Evolutionary conservation across 2,797 vertebrate species (phyloP), one percentile per base, ranked within the genome.

Genomic region (Anas capensis): DNA sequence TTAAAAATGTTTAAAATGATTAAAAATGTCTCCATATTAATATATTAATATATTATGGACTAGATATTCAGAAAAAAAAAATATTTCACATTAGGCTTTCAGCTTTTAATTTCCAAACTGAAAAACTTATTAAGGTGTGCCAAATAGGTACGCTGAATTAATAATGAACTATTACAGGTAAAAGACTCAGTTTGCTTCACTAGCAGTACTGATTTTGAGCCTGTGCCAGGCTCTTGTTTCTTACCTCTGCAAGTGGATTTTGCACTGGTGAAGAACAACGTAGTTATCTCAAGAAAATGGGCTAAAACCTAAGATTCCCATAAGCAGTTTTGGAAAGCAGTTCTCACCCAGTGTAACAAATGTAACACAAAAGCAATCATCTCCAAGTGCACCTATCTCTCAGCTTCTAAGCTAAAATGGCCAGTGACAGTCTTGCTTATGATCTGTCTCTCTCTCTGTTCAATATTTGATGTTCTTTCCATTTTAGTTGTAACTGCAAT

Each of bases 381-480:
- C 66, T 86, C 44, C 2, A 10, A 93, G 54, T 21, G 51, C 82
- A 86, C 58, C 70, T 48, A 20, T 31, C 31, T 57, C 44, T 68
- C 89, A 72, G 31, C 62, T 82, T 93, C 81, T 70, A 80, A 88
- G 57, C 23, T 66, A 73, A 88, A 94, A 65, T 26, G 66, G 81
- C 49, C 78, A 84, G 46, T 51, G 58, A 83, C 0, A 0, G 42
- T 49, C 61, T 78, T 36, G 86, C 54, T 57, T 65, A 66, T 83
- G 44, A 81, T 90, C 53, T 64, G 24, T 38, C 53, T 44, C 18
- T 44, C 17, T 44, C 42, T 44, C 17, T 46, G 89, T 95, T 97
- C 93, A 97, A 96, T 97, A 96, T 97, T 97, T 97, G 33, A 97
- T 96, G 91, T 42, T 86, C 70, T 90, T 95, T 96, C 92, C 89